Evolutionary conservation across 2,888 invertebrate genomes (phyloP).

Genomic region (Prostheceraeus crozeri): DNA sequence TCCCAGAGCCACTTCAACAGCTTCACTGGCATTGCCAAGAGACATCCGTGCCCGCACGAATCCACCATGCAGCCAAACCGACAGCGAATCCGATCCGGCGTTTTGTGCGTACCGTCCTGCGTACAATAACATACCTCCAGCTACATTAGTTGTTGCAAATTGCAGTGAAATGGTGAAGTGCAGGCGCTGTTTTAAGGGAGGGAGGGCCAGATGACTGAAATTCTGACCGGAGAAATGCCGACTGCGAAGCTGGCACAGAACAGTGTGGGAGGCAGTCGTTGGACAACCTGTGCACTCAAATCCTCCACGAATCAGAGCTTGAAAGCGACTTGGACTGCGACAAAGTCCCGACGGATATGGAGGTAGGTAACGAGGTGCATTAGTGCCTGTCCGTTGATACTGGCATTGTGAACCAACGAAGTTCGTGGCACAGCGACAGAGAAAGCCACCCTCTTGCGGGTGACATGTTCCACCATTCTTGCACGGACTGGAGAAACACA

Average conservation of each 20-base stretch:
- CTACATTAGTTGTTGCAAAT: background rate
- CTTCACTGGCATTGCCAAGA: background rate
- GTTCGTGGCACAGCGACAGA: background rate
- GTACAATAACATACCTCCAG: background rate
- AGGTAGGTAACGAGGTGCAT: background rate
- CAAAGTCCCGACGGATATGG: too few relatives aligned
- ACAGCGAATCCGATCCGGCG: background rate
- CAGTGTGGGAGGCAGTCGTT: background rate
- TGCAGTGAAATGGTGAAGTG: background rate
- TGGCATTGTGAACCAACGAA: background rate
- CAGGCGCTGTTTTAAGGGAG: background rate
- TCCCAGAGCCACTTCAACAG: too few relatives aligned
- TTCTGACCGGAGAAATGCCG: background rate
- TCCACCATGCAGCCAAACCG: background rate
- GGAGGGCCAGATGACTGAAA: background rate
- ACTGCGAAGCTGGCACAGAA: background rate
- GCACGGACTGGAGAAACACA: conserved; percentile 1
- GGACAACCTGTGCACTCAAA: background rate
- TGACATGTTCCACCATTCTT: background rate
- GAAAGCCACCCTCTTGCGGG: background rate
- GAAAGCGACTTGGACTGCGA: background rate
- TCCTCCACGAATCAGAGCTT: background rate
- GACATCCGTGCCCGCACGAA: background rate
- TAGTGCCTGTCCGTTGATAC: background rate
- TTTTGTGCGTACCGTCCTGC: conserved; percentile 9